These are phyloP conservation scores for Blennius ocellaris DNA, from an alignment of 2,113 vertebrate genomes.

Conservation along the genomic window DNA sequence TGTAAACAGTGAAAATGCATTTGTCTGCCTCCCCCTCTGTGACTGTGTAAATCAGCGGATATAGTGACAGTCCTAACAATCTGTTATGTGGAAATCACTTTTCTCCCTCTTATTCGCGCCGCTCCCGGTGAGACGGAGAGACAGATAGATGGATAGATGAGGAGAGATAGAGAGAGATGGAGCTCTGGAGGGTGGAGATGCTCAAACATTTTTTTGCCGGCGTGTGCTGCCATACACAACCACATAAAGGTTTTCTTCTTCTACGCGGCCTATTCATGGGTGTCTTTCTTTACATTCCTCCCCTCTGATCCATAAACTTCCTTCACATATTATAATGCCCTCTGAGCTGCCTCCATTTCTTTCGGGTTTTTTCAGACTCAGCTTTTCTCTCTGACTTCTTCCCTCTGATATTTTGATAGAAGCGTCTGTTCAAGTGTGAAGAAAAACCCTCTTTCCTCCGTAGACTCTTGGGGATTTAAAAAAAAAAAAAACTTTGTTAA, in stretches of 20 bases:
- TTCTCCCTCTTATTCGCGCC: constrained; percentile 51
- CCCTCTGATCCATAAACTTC: too few species aligned
- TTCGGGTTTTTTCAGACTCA: constrained; percentile 17
- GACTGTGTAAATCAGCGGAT: constrained; percentile 75
- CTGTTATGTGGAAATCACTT: constrained; percentile 70
- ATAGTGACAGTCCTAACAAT: constrained; percentile 69
- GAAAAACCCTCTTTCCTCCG: constrained; percentile 39
- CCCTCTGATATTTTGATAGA: constrained; percentile 70
- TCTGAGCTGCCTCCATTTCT: constrained; percentile 23
- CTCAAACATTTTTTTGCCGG: constrained; percentile 51
- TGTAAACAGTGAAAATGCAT: constrained; percentile 72
- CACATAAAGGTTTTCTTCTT: constrained; percentile 41
- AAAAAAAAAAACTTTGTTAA: constrained; percentile 80
- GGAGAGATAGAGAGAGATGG: constrained; percentile 23
- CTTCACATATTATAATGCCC: constrained; percentile 35
- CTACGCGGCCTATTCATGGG: constrained; percentile 33
- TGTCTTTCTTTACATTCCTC: constrained; percentile 4
- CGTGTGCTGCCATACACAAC: constrained; percentile 50
- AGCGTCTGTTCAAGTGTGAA: constrained; percentile 79
- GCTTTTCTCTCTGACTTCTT: constrained; percentile 31
- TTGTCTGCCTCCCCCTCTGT: constrained; percentile 59
- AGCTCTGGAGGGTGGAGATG: constrained; percentile 34
- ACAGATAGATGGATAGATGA: constrained; percentile 30
- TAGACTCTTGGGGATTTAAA: constrained; percentile 57
- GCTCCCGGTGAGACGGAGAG: constrained; percentile 42